Base-by-base conservation (phyloP, 2,797 vertebrate genomes). In the Hypotaenidia philippensis region DNA sequence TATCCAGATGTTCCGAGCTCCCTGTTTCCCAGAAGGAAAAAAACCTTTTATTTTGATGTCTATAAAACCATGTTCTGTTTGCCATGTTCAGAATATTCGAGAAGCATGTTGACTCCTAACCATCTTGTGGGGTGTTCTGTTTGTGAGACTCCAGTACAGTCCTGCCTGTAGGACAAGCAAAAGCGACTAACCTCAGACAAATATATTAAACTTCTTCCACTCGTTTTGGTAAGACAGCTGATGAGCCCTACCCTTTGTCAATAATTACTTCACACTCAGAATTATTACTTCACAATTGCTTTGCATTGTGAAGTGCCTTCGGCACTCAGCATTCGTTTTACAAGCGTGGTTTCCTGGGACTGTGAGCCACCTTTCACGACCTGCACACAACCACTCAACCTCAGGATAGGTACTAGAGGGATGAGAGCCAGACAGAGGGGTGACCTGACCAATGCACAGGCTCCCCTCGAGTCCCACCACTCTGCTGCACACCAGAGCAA, bases 391-490 rank as follows among this genome's bases (percentile, higher is more conserved):
- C 14, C 23, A 52, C 18, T 26, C 50, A 68, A 5, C 11, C 16
- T n/a, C 49, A 75, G 22, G 36, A 29, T 1, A 29, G 11, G 16
- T 44, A 64, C 40, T 6, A 13, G 21, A 56, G 7, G 21, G 49
- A 45, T 38, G 31, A 34, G 2, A 77, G 49, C 15, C 64, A 55
- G 32, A 14, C 3, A 18, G 21, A 2, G 13, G 17, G 2, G 1
- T 53, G 50, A 68, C 15, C 27, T 29, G 57, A 56, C 23, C 0
- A 0, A 41, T 0, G 0, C 59, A 69, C 0, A 4, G 14, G 6
- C 15, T 55, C 5, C 7, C 16, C 13, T 1, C 1, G 3, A 27
- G 11, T 16, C 20, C 38, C 44, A 34, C 2, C 32, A 29, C 45
- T 34, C 45, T 2, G 2, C 29, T 56, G 9, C 6, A n/a, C 2